Percentiles rank a stretch among this genome's conserved stretches.
phyloP scores from a whole-genome alignment of 2,888 invertebrate genomes.

The Limenitis camilla region DNA sequence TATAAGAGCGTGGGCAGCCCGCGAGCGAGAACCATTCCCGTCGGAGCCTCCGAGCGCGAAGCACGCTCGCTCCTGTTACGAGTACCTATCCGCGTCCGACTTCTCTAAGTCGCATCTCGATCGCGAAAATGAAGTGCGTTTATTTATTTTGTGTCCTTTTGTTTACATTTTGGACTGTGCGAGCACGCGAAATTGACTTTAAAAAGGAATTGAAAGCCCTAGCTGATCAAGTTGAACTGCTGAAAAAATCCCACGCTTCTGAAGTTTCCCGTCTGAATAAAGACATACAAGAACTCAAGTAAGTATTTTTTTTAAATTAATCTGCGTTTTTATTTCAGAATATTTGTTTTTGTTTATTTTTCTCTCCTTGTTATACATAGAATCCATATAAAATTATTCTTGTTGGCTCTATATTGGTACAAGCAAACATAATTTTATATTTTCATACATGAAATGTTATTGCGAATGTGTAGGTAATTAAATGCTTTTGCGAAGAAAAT shows the following conservation, averaged over 20 bases:
- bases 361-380: too few relatives aligned
- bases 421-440: too few relatives aligned
- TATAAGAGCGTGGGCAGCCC: constrained; percentile 30
- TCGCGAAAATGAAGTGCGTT: constrained; percentile 46
- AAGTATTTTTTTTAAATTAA: constrained; percentile 34
- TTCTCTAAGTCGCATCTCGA: constrained; percentile 14
- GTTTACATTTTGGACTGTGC: constrained; percentile 33
- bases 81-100: constrained; percentile 6
- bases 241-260: constrained; percentile 41
- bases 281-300: constrained; percentile 56
- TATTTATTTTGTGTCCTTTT: constrained; percentile 35
- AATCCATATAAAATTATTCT: too few relatives aligned
- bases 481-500: too few relatives aligned
- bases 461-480: too few relatives aligned
- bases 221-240: constrained; percentile 42
- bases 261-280: constrained; percentile 44
- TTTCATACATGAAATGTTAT: too few relatives aligned
- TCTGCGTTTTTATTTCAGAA: neutral
- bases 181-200: constrained; percentile 36
- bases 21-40: constrained; percentile 46
- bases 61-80: constrained; percentile 26
- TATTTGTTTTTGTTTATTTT: too few relatives aligned
- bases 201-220: constrained; percentile 40
- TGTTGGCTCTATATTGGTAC: too few relatives aligned
- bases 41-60: constrained; percentile 29